Evolutionary conservation across 2,113 vertebrate genomes (phyloP), one percentile per base, ranked within the genome.

Genomic region (Colaptes auratus): DNA sequence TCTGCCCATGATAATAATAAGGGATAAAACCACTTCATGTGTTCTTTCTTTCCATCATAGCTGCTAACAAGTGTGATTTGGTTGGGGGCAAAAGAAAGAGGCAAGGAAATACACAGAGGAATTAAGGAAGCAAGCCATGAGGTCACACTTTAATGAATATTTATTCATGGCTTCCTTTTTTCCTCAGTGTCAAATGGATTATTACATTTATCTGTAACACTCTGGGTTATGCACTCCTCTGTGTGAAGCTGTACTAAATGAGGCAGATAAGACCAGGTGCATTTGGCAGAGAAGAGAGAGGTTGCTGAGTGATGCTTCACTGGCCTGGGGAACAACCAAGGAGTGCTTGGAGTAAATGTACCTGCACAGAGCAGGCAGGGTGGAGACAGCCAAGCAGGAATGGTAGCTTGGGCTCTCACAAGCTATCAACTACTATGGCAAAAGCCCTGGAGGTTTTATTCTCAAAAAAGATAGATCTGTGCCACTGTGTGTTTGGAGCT

Each of bases 141-240:
- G 76, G 80, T 88, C 82, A 88, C 18, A 75, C 92, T 97, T 89
- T 86, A 86, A 72, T 95, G 93, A 96, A 91, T 92, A 96, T 92
- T 89, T 72, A 85, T 88, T 69, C 66, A 79, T 53, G 25, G 44
- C 74, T 96, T 86, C 60, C 42, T 65, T 91, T 48, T 87, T 39
- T 71, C 44, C 58, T 86, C 50, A 6, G 25, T 31, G 48, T 90
- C 84, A 83, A 82, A 30, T 64, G 39, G 21, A 84, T 96, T 88
- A 82, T 94, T 90, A 20, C 48, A 28, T 92, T 86, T 67, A 63
- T 2, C 2, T 25, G 39, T 71, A 69, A 28, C 48, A 53, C 33
- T 39, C n/a, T 10, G 33, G 71, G 50, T 73, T 69, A 9, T 31
- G 35, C 33, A 10, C 42, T 91, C 23, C 28, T 61, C 20, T 58